phyloP scores from a whole-genome alignment of 2,797 vertebrate species.

The Nyctalus aviator region DNA sequence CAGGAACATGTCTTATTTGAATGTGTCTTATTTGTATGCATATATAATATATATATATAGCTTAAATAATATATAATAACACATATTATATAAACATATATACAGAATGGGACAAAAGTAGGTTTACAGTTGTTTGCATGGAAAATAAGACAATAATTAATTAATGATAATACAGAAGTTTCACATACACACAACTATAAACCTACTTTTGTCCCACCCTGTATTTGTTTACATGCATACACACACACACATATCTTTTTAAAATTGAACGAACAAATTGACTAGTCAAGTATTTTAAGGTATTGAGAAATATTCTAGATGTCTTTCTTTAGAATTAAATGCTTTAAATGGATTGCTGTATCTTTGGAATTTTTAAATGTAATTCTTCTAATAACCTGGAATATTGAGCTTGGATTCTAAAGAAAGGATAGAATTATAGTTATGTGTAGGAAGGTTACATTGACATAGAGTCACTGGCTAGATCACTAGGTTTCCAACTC shows the following conservation, averaged over 20 bases:
- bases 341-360: background rate
- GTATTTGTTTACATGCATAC: background rate
- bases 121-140: too few species aligned
- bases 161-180: too few species aligned
- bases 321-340: conserved; percentile 3
- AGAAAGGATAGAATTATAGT: background rate
- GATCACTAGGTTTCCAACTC: background rate
- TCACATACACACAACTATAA: too few species aligned
- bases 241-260: background rate
- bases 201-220: too few species aligned
- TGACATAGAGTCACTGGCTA: background rate
- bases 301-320: background rate
- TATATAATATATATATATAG: background rate
- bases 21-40: background rate
- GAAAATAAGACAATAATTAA: too few species aligned
- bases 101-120: background rate
- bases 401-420: conserved; percentile 19
- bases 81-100: background rate
- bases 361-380: background rate
- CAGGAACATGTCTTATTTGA: background rate
- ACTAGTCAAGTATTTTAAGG: background rate
- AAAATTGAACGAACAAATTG: background rate
- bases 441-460: background rate
- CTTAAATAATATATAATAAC: background rate
- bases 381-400: background rate